Evolutionary conservation across 2,797 vertebrate species (phyloP).

Genomic region (Lindbergichthys nudifrons): DNA sequence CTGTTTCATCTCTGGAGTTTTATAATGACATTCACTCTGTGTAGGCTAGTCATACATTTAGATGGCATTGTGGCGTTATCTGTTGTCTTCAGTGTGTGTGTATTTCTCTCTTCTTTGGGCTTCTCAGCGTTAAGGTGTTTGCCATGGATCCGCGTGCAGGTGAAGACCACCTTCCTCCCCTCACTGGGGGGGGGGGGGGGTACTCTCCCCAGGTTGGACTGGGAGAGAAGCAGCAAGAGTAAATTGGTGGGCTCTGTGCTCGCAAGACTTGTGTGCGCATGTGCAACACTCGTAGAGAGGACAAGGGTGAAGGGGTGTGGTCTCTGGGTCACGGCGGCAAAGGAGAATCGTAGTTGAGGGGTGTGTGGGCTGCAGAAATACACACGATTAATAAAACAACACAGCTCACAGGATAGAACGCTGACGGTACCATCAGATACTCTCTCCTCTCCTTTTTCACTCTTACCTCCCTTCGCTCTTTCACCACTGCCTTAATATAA

Average conservation of each 20-base stretch:
- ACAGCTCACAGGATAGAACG: slow-evolving; percentile 69
- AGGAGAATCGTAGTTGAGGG: slow-evolving; percentile 66
- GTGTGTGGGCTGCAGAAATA: slow-evolving; percentile 73
- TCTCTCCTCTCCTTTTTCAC: slow-evolving; percentile 33
- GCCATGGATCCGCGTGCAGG: slow-evolving; percentile 53
- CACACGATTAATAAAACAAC: slow-evolving; percentile 84
- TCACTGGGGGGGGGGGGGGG: slow-evolving; percentile 36
- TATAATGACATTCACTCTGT: slow-evolving; percentile 49
- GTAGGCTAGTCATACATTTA: slow-evolving; percentile 56
- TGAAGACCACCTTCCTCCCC: slow-evolving; percentile 54
- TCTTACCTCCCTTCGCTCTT: slow-evolving; percentile 43
- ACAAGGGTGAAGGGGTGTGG: slow-evolving; percentile 44
- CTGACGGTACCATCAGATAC: slow-evolving; percentile 60
- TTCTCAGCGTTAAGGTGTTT: slow-evolving; percentile 29
- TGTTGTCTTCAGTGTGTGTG: slow-evolving; percentile 20
- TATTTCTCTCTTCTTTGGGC: slow-evolving; percentile 7
- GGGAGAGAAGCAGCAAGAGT: slow-evolving; percentile 34
- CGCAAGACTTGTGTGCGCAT: slow-evolving; percentile 29
- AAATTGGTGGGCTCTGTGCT: slow-evolving; percentile 47
- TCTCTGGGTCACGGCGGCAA: slow-evolving; percentile 70
- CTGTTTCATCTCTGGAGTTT: slow-evolving; percentile 68
- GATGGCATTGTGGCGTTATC: slow-evolving; percentile 31
- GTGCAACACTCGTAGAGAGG: slow-evolving; percentile 31
- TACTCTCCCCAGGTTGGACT: slow-evolving; percentile 51
- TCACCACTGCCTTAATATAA: slow-evolving; percentile 69